Evolutionary conservation across 2,888 invertebrate species (phyloP).

Genomic region (Harpalus rufipes): DNA sequence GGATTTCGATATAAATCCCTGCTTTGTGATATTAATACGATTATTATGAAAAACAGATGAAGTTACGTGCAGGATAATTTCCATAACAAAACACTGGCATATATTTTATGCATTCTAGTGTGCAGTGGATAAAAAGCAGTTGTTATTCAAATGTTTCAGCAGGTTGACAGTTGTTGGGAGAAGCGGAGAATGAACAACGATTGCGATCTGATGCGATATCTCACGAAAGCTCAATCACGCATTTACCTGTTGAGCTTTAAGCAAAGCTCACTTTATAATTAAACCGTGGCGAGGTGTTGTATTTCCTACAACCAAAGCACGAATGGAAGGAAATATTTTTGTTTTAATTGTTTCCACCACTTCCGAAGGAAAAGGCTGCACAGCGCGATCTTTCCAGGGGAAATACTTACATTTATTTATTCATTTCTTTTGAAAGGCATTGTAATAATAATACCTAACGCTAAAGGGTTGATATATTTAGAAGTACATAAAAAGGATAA

Average conservation of each 20-base stretch:
- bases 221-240: slow-evolving; percentile 72
- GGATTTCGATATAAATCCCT: slow-evolving; percentile 25
- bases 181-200: slow-evolving; percentile 69
- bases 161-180: slow-evolving; percentile 10
- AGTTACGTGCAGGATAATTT: slow-evolving; percentile 51
- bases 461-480: neutral
- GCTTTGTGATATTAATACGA: slow-evolving; percentile 48
- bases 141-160: slow-evolving; percentile 55
- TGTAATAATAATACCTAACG: neutral
- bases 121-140: slow-evolving; percentile 56
- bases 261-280: slow-evolving; percentile 60
- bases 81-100: slow-evolving; percentile 62
- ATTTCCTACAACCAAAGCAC: slow-evolving; percentile 28
- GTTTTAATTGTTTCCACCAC: slow-evolving; percentile 40
- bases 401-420: neutral
- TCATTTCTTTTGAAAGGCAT: neutral
- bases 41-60: slow-evolving; percentile 63
- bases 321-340: slow-evolving; percentile 42
- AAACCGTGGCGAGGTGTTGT: slow-evolving; percentile 46
- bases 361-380: slow-evolving; percentile 14
- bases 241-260: slow-evolving; percentile 71
- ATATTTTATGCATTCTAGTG: slow-evolving; percentile 59
- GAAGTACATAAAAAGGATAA: neutral
- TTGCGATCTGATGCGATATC: slow-evolving; percentile 70
- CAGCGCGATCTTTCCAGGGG: slow-evolving; percentile 24